Base-by-base conservation (phyloP, 2,797 vertebrate genomes). In the Myotis findleyi region DNA sequence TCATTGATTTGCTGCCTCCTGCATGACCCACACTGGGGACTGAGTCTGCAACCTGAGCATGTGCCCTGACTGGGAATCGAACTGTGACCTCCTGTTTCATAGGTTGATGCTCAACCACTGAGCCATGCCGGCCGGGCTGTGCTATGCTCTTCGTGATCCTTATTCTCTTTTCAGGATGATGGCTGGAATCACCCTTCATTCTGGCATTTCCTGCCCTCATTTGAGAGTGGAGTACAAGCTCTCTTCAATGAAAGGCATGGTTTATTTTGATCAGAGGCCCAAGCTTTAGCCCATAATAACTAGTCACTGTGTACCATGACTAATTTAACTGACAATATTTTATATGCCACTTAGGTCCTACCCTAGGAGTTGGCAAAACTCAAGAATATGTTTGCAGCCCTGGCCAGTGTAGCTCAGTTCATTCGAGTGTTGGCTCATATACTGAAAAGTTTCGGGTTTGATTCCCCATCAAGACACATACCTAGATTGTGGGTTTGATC, bases 181-280 rank as follows among this genome's bases (percentile, higher is more conserved):
- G 87, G 41, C 51, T 90, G 47, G 57, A 41, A 47, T 77, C 38
- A 62, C 53, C 41, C 47, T 68, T 95, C n/a, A 53, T 94, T 90
- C 41, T 57, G 6, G n/a, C 73, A 53, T 89, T 88, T 86, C 68
- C 25, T 90, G 30, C 36, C 30, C 8, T 91, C 69, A 33, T 82
- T 83, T 91, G 33, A 27, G 85, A 87, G 25, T 89, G 85, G 59
- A 86, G 36, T 69, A 55, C 21, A 91, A 83, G 49, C 57, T 83
- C 55, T 85, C 36, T 92, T 87, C 41, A 76, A 38, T 76, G 66
- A 83, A 95, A 86, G 69, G 49, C n/a, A 23, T 68, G 66, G 62
- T 59, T 92, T 84, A 79, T 91, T 96, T 94, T 96, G 21, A 91
- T 91, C 47, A 91, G 86, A 81, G 75, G 72, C 41, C 82, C 62